Conservation (phyloP, 2,888 invertebrate species). For the Diplazon laetatorius region DNA sequence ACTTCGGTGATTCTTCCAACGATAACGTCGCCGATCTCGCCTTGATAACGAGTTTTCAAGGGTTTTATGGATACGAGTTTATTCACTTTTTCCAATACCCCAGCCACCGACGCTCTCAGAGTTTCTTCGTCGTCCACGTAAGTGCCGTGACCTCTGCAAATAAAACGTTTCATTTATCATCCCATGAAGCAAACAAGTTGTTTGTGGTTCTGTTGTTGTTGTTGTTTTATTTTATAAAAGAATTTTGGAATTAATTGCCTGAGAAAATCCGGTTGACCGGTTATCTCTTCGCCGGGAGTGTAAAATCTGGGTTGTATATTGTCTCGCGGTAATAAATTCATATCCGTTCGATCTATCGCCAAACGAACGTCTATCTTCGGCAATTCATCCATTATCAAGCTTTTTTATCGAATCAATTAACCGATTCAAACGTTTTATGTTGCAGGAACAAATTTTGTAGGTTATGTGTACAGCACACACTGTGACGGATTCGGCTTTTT, state of each 20-base stretch:
- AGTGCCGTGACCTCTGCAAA: conserved; percentile 96
- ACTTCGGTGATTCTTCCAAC: conserved; percentile 97
- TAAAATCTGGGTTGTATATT: conserved; percentile 87
- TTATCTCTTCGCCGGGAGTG: conserved; percentile 95
- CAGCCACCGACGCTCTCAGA: conserved; percentile 96
- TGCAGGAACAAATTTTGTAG: background rate
- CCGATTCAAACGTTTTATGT: too few relatives aligned
- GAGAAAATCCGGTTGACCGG: conserved; percentile 92
- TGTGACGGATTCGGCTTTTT: background rate
- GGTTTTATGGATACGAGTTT: conserved; percentile 96
- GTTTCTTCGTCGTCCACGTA: conserved; percentile 91
- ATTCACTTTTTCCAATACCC: conserved; percentile 96
- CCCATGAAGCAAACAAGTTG: too few relatives aligned
- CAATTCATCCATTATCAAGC: conserved; percentile 52
- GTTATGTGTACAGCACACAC: conserved; percentile 10
- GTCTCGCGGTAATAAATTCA: conserved; percentile 81
- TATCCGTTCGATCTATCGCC: conserved; percentile 75
- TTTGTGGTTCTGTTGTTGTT: too few relatives aligned
- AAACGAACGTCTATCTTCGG: conserved; percentile 74
- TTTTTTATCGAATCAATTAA: background rate
- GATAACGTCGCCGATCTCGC: conserved; percentile 98
- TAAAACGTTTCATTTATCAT: too few relatives aligned
- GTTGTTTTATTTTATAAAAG: background rate
- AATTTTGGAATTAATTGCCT: conserved; percentile 84
- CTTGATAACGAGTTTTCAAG: conserved; percentile 94